Evolutionary conservation across 2,797 vertebrate genomes (phyloP), one percentile per base, ranked within the genome.

Genomic region (Zenarchopterus dispar): DNA sequence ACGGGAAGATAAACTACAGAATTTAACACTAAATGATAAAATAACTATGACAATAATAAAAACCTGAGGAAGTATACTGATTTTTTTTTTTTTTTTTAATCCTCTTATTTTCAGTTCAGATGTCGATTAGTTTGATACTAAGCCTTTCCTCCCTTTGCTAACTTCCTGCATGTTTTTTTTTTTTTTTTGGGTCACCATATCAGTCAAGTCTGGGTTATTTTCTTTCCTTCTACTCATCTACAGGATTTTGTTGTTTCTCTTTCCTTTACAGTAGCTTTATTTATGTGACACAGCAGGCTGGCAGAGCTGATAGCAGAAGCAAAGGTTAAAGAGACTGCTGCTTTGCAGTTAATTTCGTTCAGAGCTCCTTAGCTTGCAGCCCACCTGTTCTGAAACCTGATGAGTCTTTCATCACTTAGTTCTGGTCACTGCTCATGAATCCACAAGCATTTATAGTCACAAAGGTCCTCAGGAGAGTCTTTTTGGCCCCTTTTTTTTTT

Each of bases 341-440:
- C 70, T 73, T 62, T 62, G 19, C 48, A 56, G 42, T 67, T 80
- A 22, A 75, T 64, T 74, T 65, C 36, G 55, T 63, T 75, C 47
- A 26, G 18, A 18, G 58, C 42, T 39, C 49, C 60, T 63, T 41
- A 8, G 5, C 56, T 60, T 13, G 0, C 51, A 22, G 44, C 15
- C 39, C 2, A 22, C 57, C 60, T 62, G 55, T 23, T 60, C 67
- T 58, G 31, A 70, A 80, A 59, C 61, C 77, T 48, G 62, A 80
- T 56, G 70, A 70, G 28, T 59, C 55, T 73, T 70, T 74, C 23
- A 11, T 62, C 60, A 64, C 65, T 62, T 59, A 41, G 52, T 68
- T 66, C 65, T 62, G 49, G 60, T 56, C 21, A 28, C 1, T n/a
- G 8, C 52, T 70, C 54, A 45, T 43, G 45, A 67, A 47, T 39